phyloP scores from a whole-genome alignment of 2,113 vertebrate species.

The Aix galericulata region DNA sequence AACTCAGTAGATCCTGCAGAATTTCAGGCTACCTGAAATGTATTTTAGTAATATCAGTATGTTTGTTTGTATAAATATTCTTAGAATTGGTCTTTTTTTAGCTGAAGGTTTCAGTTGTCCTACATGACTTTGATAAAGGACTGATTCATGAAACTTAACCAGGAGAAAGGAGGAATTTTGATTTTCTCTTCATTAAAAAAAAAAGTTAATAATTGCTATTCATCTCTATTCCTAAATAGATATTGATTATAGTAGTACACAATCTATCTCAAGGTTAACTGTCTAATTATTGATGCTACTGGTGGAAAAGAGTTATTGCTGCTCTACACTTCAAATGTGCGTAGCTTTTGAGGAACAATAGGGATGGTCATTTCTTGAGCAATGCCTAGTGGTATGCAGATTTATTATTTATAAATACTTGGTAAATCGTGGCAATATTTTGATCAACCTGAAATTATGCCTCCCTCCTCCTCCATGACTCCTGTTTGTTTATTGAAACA shows the following conservation, averaged over 20 bases:
- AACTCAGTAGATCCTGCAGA: neutral
- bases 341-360: neutral
- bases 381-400: neutral
- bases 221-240: neutral
- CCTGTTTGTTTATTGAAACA: neutral
- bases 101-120: neutral
- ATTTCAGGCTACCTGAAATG: neutral
- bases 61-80: neutral
- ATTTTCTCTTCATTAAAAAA: neutral
- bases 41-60: neutral
- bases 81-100: neutral
- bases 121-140: neutral
- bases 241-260: neutral
- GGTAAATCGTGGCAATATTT: neutral
- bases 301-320: neutral
- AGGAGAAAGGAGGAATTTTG: neutral
- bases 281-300: neutral
- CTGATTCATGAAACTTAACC: neutral
- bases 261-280: neutral
- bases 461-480: accelerated
- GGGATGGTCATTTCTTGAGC: neutral
- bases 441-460: neutral
- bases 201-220: neutral
- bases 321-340: neutral
- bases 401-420: neutral